phyloP scores from a whole-genome alignment of 2,888 invertebrate genomes.

The Ypsolopha sequella region DNA sequence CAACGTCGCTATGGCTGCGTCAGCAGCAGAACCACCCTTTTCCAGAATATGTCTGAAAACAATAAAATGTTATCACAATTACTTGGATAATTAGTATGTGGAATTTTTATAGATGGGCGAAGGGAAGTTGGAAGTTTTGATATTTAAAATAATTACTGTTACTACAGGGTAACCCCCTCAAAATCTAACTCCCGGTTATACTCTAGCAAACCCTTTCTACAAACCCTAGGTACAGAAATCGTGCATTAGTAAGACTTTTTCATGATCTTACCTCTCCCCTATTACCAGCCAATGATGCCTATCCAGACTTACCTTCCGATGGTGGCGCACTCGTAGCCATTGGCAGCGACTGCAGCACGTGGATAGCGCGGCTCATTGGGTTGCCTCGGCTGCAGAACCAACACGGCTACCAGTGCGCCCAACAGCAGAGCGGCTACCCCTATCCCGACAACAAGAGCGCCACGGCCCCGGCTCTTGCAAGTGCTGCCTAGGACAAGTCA shows the following conservation, averaged over 20 bases:
- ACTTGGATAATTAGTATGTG: no score
- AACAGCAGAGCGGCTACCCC: constrained; percentile 50
- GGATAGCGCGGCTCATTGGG: constrained; percentile 29
- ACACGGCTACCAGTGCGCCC: constrained; percentile 54
- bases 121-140: no score
- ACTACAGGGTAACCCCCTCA: no score
- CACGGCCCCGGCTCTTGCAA: constrained; percentile 23
- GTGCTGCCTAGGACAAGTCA: constrained; percentile 12
- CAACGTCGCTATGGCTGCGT: constrained; percentile 87
- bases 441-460: constrained; percentile 38
- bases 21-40: constrained; percentile 83
- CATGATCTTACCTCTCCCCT: no score
- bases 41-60: constrained; percentile 74
- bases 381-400: constrained; percentile 58
- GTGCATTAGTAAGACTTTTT: no score
- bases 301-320: constrained; percentile 63
- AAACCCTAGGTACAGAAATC: no score
- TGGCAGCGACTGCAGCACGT: constrained; percentile 77
- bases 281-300: no score
- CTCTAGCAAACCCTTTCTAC: no score
- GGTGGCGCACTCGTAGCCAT: constrained; percentile 79
- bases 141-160: no score
- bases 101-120: no score
- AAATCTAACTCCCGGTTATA: no score
- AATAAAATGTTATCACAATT: no score